Base-by-base conservation (phyloP, 2,888 invertebrate species). In the Melipona bicolor region DNA sequence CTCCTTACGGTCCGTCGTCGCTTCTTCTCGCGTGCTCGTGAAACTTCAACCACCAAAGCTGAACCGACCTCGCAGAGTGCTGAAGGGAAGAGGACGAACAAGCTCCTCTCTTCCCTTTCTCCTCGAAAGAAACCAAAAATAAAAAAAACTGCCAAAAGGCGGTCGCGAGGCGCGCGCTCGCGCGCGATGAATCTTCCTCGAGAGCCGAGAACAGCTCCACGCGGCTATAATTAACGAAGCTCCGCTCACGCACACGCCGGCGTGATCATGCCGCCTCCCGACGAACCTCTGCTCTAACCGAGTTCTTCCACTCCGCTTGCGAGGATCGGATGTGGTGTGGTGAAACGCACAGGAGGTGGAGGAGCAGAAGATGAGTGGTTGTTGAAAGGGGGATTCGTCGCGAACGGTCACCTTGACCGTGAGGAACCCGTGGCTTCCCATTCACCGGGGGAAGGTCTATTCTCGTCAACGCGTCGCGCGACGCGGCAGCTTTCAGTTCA, bases 331-430 rank as follows among this genome's bases (percentile, higher is more conserved):
- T 9, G 43, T 9, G 24, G 43, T 9, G 24, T 21, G 21, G 36
- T 15, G 68, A 19, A 9, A 52, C 52, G 27, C 3, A 32, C 32
- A 32, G 32, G 32, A 4, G 32, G 32, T 4, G 32, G 3, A 32
- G 21, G 11, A 49, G 6, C 2, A 43, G 19, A 56, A 19, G 61
- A 61, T 77, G 50, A 6, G 27, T 27, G 27, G 64, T n/a, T 36
- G 64, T 43, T 21, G 32, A 19, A 21, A 32, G 32, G 32, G 9
- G 32, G 11, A 27, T 32, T 32, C 32, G 32, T 43, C 32, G 62
- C 27, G 54, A 52, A 36, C 15, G 15, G 43, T 43, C 13, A 82
- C 82, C 83, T 84, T 84, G 83, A 84, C 82, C 83, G 83, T 82
- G 82, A 74, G 43, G 43, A 43, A 43, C 9, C 43, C 43, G 43